phyloP scores from a whole-genome alignment of 2,888 invertebrate species.

The Andrena trimmerana region DNA sequence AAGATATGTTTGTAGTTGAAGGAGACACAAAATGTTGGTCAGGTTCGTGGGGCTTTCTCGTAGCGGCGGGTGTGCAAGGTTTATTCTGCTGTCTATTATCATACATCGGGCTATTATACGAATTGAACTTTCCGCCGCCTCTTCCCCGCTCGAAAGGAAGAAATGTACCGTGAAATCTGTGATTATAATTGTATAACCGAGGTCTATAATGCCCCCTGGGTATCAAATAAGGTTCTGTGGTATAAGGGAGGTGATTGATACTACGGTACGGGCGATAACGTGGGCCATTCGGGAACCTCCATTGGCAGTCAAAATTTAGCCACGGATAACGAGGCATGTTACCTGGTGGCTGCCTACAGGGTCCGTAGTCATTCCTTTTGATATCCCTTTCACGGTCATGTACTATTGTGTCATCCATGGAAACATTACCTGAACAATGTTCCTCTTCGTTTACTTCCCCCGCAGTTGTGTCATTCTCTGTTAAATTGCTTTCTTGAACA shows the following conservation, averaged over 20 bases:
- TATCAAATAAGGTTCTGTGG: slow-evolving; percentile 20
- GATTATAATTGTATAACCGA: slow-evolving; percentile 21
- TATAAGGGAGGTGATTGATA: slow-evolving; percentile 34
- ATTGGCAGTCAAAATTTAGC: slow-evolving; percentile 33
- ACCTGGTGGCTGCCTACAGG: neutral
- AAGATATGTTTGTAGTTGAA: slow-evolving; percentile 32
- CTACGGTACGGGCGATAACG: slow-evolving; percentile 28
- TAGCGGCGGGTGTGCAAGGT: slow-evolving; percentile 3
- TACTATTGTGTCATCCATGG: slow-evolving; percentile 44
- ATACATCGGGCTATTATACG: slow-evolving; percentile 15
- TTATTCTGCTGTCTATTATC: slow-evolving; percentile 16
- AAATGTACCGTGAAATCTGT: slow-evolving; percentile 33
- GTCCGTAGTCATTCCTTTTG: slow-evolving; percentile 25
- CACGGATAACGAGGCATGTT: slow-evolving; percentile 30
- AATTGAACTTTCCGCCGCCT: slow-evolving; percentile 25
- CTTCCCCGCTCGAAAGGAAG: slow-evolving; percentile 49
- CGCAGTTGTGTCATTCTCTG: slow-evolving; percentile 1
- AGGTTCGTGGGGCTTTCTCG: slow-evolving; percentile 14
- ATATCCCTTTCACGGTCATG: slow-evolving; percentile 32
- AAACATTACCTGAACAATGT: slow-evolving; percentile 59
- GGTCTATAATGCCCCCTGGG: slow-evolving; percentile 39
- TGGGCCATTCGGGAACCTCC: slow-evolving; percentile 43
- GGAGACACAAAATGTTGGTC: slow-evolving; percentile 21
- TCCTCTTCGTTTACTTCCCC: slow-evolving; percentile 29
- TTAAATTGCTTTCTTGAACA: slow-evolving; percentile 16